Evolutionary conservation across 64 coral and sea anemone genomes (phyloP).

Genomic region (Stichodactyla mertensii): DNA sequence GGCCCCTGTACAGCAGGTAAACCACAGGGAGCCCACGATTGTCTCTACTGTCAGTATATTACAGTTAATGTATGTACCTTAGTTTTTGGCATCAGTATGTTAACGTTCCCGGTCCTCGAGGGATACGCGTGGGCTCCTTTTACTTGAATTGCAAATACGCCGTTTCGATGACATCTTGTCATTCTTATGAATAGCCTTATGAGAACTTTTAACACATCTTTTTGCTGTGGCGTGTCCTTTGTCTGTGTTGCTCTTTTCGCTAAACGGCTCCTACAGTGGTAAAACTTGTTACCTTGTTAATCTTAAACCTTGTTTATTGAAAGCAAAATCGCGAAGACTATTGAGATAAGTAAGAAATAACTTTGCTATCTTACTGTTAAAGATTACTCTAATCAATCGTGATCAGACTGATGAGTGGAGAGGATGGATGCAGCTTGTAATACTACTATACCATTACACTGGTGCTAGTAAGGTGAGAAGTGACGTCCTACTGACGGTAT

Average conservation of each 20-base stretch:
- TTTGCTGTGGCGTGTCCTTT: no score
- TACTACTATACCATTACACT: constrained; percentile 86
- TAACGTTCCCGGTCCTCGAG: constrained; percentile 56
- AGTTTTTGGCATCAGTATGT: constrained; percentile 48
- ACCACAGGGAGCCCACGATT: neutral
- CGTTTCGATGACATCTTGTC: no score
- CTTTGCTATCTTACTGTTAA: neutral
- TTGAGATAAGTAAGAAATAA: no score
- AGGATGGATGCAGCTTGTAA: constrained; percentile 94
- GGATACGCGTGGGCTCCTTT: constrained; percentile 78
- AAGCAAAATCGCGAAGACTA: no score
- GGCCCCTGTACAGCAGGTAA: neutral
- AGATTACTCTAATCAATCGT: constrained; percentile 70
- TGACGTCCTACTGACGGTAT: neutral
- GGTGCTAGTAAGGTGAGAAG: constrained; percentile 79
- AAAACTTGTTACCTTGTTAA: no score
- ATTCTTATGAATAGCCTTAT: no score
- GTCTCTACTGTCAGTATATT: neutral
- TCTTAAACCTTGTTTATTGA: no score
- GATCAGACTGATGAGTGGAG: constrained; percentile 92
- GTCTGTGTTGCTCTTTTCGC: no score
- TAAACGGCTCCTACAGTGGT: no score
- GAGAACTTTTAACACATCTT: no score
- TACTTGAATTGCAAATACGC: no score
- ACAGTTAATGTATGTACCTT: neutral